These are phyloP conservation scores for Pasiphila rectangulata DNA, from an alignment of 2,888 invertebrate genomes.

Conservation along the genomic window DNA sequence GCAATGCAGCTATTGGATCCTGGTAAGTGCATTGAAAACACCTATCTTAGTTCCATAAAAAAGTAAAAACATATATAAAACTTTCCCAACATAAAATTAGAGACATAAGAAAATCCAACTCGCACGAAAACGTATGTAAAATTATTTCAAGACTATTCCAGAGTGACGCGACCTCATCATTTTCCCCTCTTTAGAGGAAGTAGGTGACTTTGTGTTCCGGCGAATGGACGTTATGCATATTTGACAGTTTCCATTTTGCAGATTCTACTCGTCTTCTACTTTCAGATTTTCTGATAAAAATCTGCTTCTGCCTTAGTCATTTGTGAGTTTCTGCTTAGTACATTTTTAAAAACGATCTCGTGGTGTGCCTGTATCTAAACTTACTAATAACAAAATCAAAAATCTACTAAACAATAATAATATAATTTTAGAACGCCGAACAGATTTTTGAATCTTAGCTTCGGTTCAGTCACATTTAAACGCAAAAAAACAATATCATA, in stretches of 20 bases:
- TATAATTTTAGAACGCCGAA: too few species aligned
- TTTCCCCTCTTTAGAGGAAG: background rate
- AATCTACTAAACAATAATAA: too few species aligned
- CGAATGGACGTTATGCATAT: constrained; percentile 6
- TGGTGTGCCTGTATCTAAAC: too few species aligned
- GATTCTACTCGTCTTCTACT: constrained; percentile 19
- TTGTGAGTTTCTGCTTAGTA: too few species aligned
- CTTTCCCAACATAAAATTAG: too few species aligned
- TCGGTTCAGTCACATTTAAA: too few species aligned
- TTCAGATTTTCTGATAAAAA: background rate
- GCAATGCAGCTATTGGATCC: constrained; percentile 89
- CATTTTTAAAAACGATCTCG: too few species aligned
- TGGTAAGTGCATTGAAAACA: constrained; percentile 79
- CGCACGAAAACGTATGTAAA: background rate
- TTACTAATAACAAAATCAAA: too few species aligned
- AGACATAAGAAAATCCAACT: background rate
- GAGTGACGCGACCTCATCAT: background rate
- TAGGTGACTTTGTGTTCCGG: background rate
- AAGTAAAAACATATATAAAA: too few species aligned
- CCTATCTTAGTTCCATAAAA: too few species aligned
- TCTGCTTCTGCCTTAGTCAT: background rate
- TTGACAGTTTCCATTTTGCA: constrained; percentile 15
- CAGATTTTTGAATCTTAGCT: too few species aligned
- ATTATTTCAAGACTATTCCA: background rate
- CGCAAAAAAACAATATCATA: too few species aligned